Evolutionary conservation across 1,140 invertebrate species (phyloP).

Genomic region (Teleopsis dalmanni): DNA sequence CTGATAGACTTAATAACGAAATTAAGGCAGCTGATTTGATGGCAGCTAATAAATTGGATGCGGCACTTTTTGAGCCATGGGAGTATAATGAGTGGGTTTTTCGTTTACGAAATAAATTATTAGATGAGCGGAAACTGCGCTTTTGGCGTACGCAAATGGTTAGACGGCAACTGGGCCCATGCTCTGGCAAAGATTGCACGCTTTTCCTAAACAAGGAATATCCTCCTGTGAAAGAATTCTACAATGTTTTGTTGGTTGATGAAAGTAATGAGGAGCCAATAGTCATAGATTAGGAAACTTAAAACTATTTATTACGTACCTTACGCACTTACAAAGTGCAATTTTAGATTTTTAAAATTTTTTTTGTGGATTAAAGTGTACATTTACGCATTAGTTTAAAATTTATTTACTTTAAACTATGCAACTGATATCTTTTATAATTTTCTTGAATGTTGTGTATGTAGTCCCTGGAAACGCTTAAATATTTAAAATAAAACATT

Average conservation of each 20-base stretch:
- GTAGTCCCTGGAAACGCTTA: no score
- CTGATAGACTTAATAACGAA: background rate
- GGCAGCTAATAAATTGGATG: constrained; percentile 25
- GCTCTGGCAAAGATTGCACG: constrained; percentile 32
- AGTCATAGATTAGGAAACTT: background rate
- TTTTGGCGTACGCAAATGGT: constrained; percentile 33
- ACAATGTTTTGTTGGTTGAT: constrained; percentile 28
- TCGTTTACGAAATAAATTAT: constrained; percentile 25
- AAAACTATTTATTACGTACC: no score
- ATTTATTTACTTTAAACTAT: no score
- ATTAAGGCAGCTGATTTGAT: constrained; percentile 22
- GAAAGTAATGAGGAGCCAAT: background rate
- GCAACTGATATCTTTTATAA: no score
- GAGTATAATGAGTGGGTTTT: constrained; percentile 34
- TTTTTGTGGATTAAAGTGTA: no score
- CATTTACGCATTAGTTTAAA: no score
- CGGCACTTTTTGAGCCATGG: constrained; percentile 26
- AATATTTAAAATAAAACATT: no score
- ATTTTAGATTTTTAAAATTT: no score
- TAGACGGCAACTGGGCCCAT: constrained; percentile 24
- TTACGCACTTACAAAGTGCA: no score
- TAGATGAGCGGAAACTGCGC: constrained; percentile 18
- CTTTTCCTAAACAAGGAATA: constrained; percentile 25
- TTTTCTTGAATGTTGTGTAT: no score
- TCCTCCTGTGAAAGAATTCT: constrained; percentile 25